These are phyloP conservation scores for Aplysina aerophoba DNA, from an alignment of 37 sponge, comb jelly and placozoan genomes.

Conservation along the genomic window DNA sequence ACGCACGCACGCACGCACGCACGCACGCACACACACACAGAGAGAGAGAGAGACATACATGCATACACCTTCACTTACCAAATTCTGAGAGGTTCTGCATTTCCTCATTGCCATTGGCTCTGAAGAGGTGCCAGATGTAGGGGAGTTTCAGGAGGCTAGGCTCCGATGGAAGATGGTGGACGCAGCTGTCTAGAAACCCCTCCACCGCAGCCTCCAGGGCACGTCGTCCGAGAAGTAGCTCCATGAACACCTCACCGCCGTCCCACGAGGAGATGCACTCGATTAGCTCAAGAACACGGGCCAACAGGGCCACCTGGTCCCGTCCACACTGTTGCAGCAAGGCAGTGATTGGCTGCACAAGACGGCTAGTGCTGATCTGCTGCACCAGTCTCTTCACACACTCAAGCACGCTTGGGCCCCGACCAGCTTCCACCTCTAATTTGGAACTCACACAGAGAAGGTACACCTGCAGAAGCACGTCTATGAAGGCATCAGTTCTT, in stretches of 20 bases:
- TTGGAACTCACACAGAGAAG: not conserved
- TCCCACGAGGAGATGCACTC: not conserved
- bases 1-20: not conserved
- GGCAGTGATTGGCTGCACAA: not conserved
- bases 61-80: not conserved
- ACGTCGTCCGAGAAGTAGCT: not conserved
- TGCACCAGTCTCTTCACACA: not conserved
- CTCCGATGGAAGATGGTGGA: not conserved
- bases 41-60: not conserved
- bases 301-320: not conserved
- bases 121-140: conserved; percentile 21
- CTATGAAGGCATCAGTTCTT: not conserved
- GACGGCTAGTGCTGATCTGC: not conserved
- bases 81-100: not conserved
- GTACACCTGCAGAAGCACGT: not conserved
- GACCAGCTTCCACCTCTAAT: not conserved
- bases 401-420: not conserved
- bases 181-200: not conserved
- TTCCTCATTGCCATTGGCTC: not conserved
- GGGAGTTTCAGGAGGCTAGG: not conserved
- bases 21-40: not conserved
- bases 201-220: conserved; percentile 24
- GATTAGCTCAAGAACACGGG: not conserved
- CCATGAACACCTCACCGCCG: not conserved
- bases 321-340: not conserved